Evolutionary conservation across 2,888 invertebrate genomes (phyloP).

Genomic region (Amphipyra tragopoginis): DNA sequence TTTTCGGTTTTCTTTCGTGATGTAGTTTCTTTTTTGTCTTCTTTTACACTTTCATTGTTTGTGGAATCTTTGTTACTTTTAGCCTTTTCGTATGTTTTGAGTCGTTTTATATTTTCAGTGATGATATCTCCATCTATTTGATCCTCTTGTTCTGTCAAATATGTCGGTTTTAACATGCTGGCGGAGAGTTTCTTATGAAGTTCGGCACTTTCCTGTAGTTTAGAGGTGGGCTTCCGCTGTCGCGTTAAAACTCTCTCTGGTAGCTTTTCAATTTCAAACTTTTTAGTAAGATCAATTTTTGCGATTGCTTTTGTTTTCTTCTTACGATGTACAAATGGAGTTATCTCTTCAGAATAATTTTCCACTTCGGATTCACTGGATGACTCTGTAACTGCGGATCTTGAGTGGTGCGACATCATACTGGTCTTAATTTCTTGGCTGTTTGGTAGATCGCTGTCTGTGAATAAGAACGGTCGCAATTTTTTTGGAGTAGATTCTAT

Average conservation of each 20-base stretch:
- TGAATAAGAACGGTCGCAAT: conserved; percentile 66
- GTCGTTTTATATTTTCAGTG: conserved; percentile 74
- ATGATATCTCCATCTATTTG: conserved; percentile 76
- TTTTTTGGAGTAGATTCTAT: conserved; percentile 76
- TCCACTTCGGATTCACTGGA: conserved; percentile 80
- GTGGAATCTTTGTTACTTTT: conserved; percentile 61
- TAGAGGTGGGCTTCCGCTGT: conserved; percentile 77
- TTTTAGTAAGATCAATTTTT: conserved; percentile 75
- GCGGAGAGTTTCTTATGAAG: conserved; percentile 54
- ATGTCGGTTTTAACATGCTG: conserved; percentile 71
- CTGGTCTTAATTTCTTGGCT: conserved; percentile 82
- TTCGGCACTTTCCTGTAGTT: conserved; percentile 57
- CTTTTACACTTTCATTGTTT: conserved; percentile 29
- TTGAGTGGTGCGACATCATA: conserved; percentile 59
- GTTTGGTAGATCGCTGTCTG: conserved; percentile 76
- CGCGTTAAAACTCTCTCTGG: conserved; percentile 79
- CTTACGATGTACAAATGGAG: conserved; percentile 70
- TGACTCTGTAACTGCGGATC: conserved; percentile 63
- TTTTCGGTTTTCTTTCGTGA: conserved; percentile 30
- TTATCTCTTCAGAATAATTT: conserved; percentile 67
- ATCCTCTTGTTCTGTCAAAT: conserved; percentile 72
- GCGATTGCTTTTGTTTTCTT: conserved; percentile 64
- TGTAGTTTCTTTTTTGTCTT: conserved; percentile 21
- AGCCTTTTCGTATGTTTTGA: conserved; percentile 70
- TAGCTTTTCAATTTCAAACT: conserved; percentile 70